Evolutionary conservation across 2,797 vertebrate genomes (phyloP), one percentile per base, ranked within the genome.

Genomic region (Ptychobarbus kaznakovi): DNA sequence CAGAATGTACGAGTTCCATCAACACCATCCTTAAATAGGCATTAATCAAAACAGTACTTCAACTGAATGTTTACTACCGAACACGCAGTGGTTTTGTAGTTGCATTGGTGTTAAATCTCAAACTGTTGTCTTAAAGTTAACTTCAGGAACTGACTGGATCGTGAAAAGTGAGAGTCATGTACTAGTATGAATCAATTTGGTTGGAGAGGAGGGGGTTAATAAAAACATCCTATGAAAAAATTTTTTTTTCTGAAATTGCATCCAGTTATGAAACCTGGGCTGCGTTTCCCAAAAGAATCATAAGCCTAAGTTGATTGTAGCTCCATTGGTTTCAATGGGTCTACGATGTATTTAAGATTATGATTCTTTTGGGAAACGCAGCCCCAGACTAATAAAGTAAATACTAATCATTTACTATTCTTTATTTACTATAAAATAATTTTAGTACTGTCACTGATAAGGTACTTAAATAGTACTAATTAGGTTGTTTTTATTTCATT

Each of bases 31-130:
- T 83, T 65, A 83, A 76, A 32, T 10, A 40, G 72, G 51, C 82
- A 83, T 76, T 42, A 13, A 76, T 83, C 81, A 83, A 83, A 83
- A 66, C 12, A 40, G 28, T 20, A 53, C 32, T 53, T 75, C 12
- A 18, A 22, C 13, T 1, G 3, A 58, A 61, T 38, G 13, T 75
- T 35, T 75, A 18, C 9, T 28, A 56, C 22, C n/a, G 65, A 49
- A 74, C 28, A 65, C 1, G 5, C 32, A 8, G 22, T 5, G 28
- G 28, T 18, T 63, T 49, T 49, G 2, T 10, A 58, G 38, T 49
- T 58, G 11, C 32, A 12, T 6, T 20, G 5, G 40, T 46, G 32
- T n/a, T 77, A 58, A 25, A 20, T 32, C 16, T 63, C 25, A 63
- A 32, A 28, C 38, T 15, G 68, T 40, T 40, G 28, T 53, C 65